phyloP scores from a whole-genome alignment of 2,888 invertebrate species.

The Cosmia trapezina region DNA sequence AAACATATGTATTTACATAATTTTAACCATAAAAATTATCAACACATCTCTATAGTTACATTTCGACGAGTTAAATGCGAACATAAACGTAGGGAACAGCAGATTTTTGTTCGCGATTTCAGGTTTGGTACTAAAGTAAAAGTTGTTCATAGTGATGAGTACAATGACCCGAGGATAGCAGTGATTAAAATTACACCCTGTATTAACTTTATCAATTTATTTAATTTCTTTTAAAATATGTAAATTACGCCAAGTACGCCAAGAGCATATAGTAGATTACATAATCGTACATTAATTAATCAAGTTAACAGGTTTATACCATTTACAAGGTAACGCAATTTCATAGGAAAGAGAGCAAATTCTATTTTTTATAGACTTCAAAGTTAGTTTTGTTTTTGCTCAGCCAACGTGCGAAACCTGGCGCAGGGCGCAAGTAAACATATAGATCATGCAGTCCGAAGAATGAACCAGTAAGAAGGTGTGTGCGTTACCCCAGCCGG shows the following conservation, averaged over 20 bases:
- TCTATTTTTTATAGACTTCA: conserved; percentile 10
- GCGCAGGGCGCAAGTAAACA: conserved; percentile 77
- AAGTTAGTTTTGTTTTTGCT: conserved; percentile 43
- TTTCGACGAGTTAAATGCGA: too few relatives aligned
- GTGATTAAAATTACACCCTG: too few relatives aligned
- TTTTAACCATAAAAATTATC: too few relatives aligned
- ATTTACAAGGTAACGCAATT: conserved; percentile 15
- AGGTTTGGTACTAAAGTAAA: too few relatives aligned
- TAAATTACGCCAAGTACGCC: not conserved
- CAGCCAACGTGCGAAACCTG: conserved; percentile 74
- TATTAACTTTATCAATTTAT: not conserved
- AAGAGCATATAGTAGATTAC: conserved; percentile 1
- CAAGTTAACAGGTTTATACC: not conserved
- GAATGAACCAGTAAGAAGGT: not conserved
- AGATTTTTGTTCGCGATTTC: too few relatives aligned
- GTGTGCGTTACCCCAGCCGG: too few relatives aligned
- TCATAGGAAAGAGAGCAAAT: conserved; percentile 7
- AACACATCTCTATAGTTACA: too few relatives aligned
- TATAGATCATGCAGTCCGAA: conserved; percentile 70
- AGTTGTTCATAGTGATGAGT: too few relatives aligned
- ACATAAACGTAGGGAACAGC: too few relatives aligned
- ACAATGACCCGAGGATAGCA: too few relatives aligned
- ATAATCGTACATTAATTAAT: conserved; percentile 13
- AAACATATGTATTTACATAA: too few relatives aligned
- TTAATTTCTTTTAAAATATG: conserved; percentile 11